A percentile compares a stretch with the other conserved stretches of the same genome.
These are phyloP conservation scores for Xanthorhoe designata DNA, from an alignment of 2,888 invertebrate genomes.

Conservation along the genomic window DNA sequence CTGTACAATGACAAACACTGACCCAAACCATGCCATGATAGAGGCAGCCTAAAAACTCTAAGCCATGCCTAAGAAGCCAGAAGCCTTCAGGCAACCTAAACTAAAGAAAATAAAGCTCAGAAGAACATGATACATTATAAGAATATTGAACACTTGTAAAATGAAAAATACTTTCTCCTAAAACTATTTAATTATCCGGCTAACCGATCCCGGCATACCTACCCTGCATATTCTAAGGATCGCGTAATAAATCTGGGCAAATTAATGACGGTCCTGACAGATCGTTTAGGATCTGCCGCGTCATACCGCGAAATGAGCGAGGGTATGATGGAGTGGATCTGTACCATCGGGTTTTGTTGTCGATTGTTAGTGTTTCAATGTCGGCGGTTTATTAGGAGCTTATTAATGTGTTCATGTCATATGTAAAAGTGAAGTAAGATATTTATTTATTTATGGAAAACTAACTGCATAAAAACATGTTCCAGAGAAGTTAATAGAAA, in stretches of 20 bases:
- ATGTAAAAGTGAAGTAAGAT: not conserved
- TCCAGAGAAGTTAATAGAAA: no score
- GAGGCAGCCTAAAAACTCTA: no score
- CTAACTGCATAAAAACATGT: no score
- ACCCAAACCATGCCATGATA: no score
- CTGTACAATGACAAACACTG: no score
- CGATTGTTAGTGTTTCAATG: constrained; percentile 28
- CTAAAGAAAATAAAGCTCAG: no score
- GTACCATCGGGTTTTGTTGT: constrained; percentile 45
- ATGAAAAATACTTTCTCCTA: no score
- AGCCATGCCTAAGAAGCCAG: no score
- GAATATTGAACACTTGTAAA: no score
- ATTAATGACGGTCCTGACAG: constrained; percentile 80
- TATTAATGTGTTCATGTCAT: constrained; percentile 1
- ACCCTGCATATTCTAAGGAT: constrained; percentile 60
- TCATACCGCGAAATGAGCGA: constrained; percentile 74
- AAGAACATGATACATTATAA: no score
- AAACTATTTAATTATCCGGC: constrained; percentile 10
- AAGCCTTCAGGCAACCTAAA: no score
- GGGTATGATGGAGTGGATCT: constrained; percentile 53
- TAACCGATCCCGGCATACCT: constrained; percentile 31
- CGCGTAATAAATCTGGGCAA: constrained; percentile 77
- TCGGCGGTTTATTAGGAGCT: constrained; percentile 23
- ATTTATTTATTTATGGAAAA: not conserved
- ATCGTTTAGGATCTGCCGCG: constrained; percentile 78